Evolutionary conservation across 2,113 vertebrate genomes (phyloP).

Genomic region (Conger conger): DNA sequence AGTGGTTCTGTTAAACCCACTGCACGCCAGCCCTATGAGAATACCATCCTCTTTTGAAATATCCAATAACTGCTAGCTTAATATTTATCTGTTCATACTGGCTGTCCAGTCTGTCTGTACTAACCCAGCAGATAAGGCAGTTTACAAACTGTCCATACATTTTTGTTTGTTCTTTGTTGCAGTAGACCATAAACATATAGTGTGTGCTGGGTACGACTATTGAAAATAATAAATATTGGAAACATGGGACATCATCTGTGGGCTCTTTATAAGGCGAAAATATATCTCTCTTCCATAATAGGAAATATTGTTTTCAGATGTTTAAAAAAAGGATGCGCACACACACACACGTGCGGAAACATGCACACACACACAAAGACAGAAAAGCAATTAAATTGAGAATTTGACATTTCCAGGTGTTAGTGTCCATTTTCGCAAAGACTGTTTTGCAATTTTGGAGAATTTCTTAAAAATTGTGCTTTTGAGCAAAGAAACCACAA

Average conservation of each 20-base stretch:
- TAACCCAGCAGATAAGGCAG: neutral
- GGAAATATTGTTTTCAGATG: too few relatives aligned
- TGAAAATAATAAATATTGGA: too few relatives aligned
- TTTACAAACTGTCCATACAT: neutral
- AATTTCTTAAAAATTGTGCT: too few relatives aligned
- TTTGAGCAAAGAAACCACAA: too few relatives aligned
- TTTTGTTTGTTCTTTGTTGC: neutral
- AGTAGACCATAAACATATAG: neutral
- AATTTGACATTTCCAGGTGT: too few relatives aligned
- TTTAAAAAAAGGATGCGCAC: neutral
- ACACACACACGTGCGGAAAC: neutral
- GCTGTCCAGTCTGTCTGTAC: neutral
- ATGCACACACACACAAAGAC: slow-evolving; percentile 8
- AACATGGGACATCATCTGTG: too few relatives aligned
- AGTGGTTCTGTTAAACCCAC: neutral
- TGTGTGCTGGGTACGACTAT: neutral
- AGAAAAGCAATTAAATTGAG: neutral
- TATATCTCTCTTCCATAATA: too few relatives aligned
- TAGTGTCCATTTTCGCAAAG: too few relatives aligned
- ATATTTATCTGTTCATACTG: neutral
- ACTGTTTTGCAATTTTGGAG: too few relatives aligned
- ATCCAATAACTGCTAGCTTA: neutral
- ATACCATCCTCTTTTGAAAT: neutral
- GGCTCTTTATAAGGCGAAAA: too few relatives aligned
- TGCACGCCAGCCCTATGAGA: neutral